phyloP scores from a whole-genome alignment of 1,140 invertebrate species.

The Rhagoletis pomonella region DNA sequence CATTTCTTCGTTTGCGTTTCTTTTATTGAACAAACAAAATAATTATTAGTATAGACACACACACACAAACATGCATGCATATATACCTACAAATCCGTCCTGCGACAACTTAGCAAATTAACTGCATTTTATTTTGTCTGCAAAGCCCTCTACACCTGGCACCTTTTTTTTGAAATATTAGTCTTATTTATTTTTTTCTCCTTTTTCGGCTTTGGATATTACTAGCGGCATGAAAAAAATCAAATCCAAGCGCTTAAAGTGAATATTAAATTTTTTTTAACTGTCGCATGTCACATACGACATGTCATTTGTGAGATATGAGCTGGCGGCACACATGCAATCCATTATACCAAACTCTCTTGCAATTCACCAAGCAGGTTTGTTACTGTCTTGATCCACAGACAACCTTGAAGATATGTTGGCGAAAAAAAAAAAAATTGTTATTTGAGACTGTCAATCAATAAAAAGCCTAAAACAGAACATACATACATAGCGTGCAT shows the following conservation, averaged over 20 bases:
- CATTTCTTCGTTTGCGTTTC: slow-evolving; percentile 30
- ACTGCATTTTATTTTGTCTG: not conserved
- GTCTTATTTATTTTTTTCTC: not conserved
- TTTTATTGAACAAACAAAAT: slow-evolving; percentile 50
- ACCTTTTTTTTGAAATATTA: not conserved
- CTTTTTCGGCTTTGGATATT: no score
- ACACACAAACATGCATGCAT: no score
- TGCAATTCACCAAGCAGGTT: not conserved
- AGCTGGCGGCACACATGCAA: slow-evolving; percentile 20
- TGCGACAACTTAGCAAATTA: not conserved
- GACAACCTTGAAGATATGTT: not conserved
- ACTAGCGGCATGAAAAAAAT: no score
- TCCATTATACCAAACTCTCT: not conserved
- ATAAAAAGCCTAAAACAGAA: no score
- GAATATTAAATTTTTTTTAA: not conserved
- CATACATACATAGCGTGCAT: no score
- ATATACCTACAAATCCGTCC: no score
- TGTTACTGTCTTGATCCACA: not conserved
- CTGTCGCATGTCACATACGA: slow-evolving; percentile 35
- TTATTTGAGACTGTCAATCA: not conserved
- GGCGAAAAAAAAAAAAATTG: not conserved
- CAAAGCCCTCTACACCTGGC: not conserved
- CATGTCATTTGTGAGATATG: slow-evolving; percentile 4
- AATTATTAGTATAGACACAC: not conserved
- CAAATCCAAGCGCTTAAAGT: no score